These are phyloP conservation scores for Panorpa germanica DNA, from an alignment of 2,888 invertebrate species.

Conservation along the genomic window DNA sequence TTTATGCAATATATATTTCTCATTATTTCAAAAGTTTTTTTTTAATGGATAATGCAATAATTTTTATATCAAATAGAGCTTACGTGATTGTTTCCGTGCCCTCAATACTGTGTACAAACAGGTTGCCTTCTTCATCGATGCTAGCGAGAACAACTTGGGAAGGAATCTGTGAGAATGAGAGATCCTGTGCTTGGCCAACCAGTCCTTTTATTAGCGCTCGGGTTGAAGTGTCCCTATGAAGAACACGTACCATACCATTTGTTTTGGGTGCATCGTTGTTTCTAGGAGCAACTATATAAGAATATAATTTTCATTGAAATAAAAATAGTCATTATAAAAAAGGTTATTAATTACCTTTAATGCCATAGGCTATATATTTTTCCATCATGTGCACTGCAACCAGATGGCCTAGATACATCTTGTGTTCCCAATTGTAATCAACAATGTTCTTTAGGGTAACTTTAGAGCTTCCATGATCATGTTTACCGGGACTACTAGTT, in stretches of 20 bases:
- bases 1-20: no score
- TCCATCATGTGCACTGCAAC: conserved; percentile 75
- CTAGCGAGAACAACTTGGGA: conserved; percentile 65
- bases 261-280: conserved; percentile 22
- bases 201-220: conserved; percentile 73
- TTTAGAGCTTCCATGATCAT: conserved; percentile 70
- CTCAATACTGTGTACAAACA: conserved; percentile 65
- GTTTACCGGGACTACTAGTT: conserved; percentile 46
- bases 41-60: not conserved
- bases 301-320: conserved; percentile 7
- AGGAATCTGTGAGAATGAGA: conserved; percentile 74
- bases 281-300: conserved; percentile 15
- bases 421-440: conserved; percentile 84
- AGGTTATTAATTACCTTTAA: conserved; percentile 46
- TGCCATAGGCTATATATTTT: conserved; percentile 74
- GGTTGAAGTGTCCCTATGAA: conserved; percentile 47
- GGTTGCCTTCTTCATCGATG: conserved; percentile 69
- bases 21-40: no score
- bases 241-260: conserved; percentile 66
- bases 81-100: conserved; percentile 35
- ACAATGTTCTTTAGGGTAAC: conserved; percentile 80
- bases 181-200: conserved; percentile 73
- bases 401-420: conserved; percentile 71
- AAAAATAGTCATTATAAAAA: conserved; percentile 8
- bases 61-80: conserved; percentile 18